Evolutionary conservation across 2,113 vertebrate genomes (phyloP), one percentile per base, ranked within the genome.

Genomic region (Pygoscelis adeliae): DNA sequence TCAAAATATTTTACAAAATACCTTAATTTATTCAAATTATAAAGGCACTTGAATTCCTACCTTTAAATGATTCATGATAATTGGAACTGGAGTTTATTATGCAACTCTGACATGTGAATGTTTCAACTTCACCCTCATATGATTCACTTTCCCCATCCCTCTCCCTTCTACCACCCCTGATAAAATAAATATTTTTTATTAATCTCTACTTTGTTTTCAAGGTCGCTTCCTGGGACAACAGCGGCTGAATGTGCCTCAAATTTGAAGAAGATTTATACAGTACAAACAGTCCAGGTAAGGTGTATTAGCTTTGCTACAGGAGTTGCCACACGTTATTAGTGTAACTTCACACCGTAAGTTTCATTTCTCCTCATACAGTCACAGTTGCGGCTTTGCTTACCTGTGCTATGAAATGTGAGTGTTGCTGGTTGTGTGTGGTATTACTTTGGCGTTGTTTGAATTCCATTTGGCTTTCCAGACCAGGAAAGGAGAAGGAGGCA

Each of bases 221-320:
- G 99, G 97, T 99, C 99, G 9, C 98, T 99, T 66, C 99, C 99
- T 52, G 99, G 99, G 76, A 98, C 99, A 15, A 99, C 99, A n/a
- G 99, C 99, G 1, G 99, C 99, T 30, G 99, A 99, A 97, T 99
- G 99, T 70, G 99, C 99, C 47, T 99, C 99, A 12, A 99, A 99
- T 83, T 94, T 99, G 97, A 99, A 99, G 98, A 99, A 99, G 97
- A 99, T 99, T 97, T 99, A 99, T 90, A 99, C 99, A 0, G 99
- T 99, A 25, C 99, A 99, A 30, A 99, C 99, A 15, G 99, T 99
- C 27, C 99, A 99, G 99, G 99, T 99, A 86, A 97, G 97, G 95
- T 25, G 0, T 13, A 6, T n/a, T 9, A 13, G 42, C 62, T 46
- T 30, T 55, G 49, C 36, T 40, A 1, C 11, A 25, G 87, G 61